Percentiles rank a stretch among this genome's conserved stretches.
Conservation (phyloP, 2,797 vertebrate species). For the Epinephelus coioides region DNA sequence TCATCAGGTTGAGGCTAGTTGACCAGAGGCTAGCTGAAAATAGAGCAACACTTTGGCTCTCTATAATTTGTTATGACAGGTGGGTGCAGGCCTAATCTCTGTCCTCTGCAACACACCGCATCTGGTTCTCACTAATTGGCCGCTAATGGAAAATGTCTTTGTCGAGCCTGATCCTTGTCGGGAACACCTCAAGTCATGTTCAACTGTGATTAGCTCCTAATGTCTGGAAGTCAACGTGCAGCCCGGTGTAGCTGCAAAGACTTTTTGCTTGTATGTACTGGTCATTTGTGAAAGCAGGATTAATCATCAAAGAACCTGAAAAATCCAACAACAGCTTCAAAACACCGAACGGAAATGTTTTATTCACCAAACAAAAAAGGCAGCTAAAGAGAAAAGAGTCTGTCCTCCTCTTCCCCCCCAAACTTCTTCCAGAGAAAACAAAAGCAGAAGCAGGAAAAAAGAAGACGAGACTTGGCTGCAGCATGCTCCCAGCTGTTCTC, state of each 20-base stretch:
- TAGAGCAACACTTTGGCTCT: conserved; percentile 22
- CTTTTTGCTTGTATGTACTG: neutral
- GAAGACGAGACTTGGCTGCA: conserved; percentile 56
- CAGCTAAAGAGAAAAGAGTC: conserved; percentile 31
- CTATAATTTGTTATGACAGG: conserved; percentile 79
- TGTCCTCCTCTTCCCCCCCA: conserved; percentile 12
- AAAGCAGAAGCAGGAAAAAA: conserved; percentile 52
- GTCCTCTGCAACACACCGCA: conserved; percentile 63
- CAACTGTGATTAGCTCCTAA: conserved; percentile 59
- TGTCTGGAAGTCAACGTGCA: conserved; percentile 40
- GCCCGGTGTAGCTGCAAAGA: neutral
- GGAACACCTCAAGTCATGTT: conserved; percentile 66
- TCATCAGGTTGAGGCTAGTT: neutral
- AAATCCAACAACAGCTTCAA: conserved; percentile 10
- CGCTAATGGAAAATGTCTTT: conserved; percentile 76
- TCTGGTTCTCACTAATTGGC: conserved; percentile 78
- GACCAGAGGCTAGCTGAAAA: conserved; percentile 20
- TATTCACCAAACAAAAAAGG: conserved; percentile 47
- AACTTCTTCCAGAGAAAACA: conserved; percentile 59
- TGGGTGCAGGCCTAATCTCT: conserved; percentile 74
- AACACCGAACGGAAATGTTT: conserved; percentile 37
- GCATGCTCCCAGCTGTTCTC: conserved; percentile 75
- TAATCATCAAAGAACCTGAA: conserved; percentile 10
- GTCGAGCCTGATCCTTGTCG: conserved; percentile 70
- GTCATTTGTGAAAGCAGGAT: conserved; percentile 3